These are phyloP conservation scores for Spodoptera frugiperda DNA, from an alignment of 1,140 invertebrate genomes.

Conservation along the genomic window DNA sequence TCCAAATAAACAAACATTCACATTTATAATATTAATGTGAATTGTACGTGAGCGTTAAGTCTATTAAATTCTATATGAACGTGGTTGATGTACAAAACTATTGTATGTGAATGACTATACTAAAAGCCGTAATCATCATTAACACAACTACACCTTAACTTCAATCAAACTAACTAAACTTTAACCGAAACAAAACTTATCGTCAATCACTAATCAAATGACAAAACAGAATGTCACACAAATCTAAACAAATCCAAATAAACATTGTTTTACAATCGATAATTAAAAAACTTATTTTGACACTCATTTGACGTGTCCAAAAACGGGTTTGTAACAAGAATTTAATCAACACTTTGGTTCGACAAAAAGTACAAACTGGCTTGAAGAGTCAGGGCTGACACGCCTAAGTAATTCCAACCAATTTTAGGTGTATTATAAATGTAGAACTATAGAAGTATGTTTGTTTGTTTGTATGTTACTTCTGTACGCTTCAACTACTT, in stretches of 20 bases:
- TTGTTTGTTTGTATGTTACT: too few species aligned
- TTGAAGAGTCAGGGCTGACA: conserved; percentile 51
- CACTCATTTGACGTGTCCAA: conserved; percentile 54
- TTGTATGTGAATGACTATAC: too few species aligned
- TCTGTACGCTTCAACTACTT: too few species aligned
- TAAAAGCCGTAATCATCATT: too few species aligned
- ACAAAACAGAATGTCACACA: neutral
- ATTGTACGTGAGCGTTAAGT: neutral
- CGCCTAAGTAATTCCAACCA: conserved; percentile 56
- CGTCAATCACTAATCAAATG: neutral
- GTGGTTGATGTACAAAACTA: too few species aligned
- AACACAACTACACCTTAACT: too few species aligned
- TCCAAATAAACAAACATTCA: too few species aligned
- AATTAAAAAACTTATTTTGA: conserved; percentile 50
- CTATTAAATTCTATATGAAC: too few species aligned
- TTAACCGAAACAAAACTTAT: neutral
- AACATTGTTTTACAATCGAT: conserved; percentile 11
- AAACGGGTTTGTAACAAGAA: conserved; percentile 56
- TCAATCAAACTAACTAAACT: too few species aligned
- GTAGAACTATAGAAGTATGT: too few species aligned
- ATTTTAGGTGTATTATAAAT: too few species aligned
- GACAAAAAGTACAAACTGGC: conserved; percentile 31
- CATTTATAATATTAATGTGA: too few species aligned
- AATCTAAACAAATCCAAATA: neutral
- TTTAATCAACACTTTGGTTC: conserved; percentile 60